Percentiles rank a stretch among this genome's conserved stretches.
These are phyloP conservation scores for Drosophila melanocephala DNA, from an alignment of 2,888 invertebrate species.

Conservation along the genomic window DNA sequence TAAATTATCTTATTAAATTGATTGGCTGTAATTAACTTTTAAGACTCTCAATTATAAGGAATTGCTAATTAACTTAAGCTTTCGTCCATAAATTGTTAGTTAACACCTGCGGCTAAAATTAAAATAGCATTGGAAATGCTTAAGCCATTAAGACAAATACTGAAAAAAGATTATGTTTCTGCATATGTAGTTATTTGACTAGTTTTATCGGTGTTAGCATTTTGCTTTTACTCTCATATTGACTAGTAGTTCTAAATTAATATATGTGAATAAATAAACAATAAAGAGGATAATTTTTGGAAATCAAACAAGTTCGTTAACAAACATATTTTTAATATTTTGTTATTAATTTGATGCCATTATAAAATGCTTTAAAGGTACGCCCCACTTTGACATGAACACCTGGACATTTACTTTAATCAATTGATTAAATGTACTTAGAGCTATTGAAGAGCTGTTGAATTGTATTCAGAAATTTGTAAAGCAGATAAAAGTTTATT, in stretches of 20 bases:
- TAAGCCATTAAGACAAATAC: not conserved
- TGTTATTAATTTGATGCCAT: not conserved
- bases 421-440: not conserved
- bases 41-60: slow-evolving; percentile 19
- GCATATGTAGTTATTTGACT: not conserved
- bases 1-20: slow-evolving; percentile 39
- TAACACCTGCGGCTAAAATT: not conserved
- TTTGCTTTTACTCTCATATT: not conserved
- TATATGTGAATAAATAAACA: not conserved
- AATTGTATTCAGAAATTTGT: not conserved
- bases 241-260: not conserved
- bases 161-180: not conserved
- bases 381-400: not conserved
- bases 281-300: not conserved
- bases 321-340: not conserved
- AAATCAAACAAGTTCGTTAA: not conserved
- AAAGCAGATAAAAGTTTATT: not conserved
- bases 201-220: not conserved
- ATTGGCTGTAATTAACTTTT: slow-evolving; percentile 37
- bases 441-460: not conserved
- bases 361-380: not conserved
- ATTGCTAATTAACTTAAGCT: slow-evolving; percentile 21
- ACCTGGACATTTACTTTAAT: not conserved
- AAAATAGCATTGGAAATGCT: not conserved
- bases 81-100: not conserved